These are phyloP conservation scores for Elephas maximus DNA, from an alignment of 2,113 vertebrate species.

Conservation along the genomic window DNA sequence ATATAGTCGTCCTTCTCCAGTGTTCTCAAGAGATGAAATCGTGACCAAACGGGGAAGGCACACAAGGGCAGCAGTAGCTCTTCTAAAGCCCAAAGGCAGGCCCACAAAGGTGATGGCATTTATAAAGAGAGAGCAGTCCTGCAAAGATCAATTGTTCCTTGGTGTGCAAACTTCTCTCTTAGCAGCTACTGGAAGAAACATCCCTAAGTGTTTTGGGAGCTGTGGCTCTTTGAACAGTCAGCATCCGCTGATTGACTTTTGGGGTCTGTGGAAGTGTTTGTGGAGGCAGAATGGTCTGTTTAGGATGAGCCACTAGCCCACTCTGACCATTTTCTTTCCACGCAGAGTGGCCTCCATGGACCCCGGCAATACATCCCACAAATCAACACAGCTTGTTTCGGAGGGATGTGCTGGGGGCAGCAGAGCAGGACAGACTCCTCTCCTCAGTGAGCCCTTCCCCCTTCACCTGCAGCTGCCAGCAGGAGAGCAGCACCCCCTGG, in stretches of 20 bases:
- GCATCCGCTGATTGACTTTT: not conserved
- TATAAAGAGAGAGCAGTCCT: not conserved
- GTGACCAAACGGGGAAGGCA: not conserved
- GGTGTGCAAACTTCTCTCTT: not conserved
- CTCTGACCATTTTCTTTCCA: not conserved
- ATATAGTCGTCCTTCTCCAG: not conserved
- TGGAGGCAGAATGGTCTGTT: not conserved
- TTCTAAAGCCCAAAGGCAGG: not conserved
- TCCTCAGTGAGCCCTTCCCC: constrained; percentile 96
- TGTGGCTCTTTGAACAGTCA: not conserved
- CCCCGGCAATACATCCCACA: accelerated
- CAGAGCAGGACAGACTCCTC: constrained; percentile 93
- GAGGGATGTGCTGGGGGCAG: constrained; percentile 93
- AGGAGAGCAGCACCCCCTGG: constrained; percentile 95
- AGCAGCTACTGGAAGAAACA: not conserved
- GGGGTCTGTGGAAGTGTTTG: not conserved
- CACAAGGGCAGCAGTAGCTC: not conserved
- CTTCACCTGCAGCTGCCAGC: constrained; percentile 93
- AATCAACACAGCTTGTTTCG: not conserved
- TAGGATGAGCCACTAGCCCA: accelerated
- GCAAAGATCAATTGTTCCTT: not conserved
- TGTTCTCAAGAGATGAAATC: not conserved
- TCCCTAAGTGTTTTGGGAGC: not conserved
- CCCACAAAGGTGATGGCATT: accelerated
- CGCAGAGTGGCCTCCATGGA: accelerated